phyloP scores from a whole-genome alignment of 2,797 vertebrate species.

The Gallinago stenura region DNA sequence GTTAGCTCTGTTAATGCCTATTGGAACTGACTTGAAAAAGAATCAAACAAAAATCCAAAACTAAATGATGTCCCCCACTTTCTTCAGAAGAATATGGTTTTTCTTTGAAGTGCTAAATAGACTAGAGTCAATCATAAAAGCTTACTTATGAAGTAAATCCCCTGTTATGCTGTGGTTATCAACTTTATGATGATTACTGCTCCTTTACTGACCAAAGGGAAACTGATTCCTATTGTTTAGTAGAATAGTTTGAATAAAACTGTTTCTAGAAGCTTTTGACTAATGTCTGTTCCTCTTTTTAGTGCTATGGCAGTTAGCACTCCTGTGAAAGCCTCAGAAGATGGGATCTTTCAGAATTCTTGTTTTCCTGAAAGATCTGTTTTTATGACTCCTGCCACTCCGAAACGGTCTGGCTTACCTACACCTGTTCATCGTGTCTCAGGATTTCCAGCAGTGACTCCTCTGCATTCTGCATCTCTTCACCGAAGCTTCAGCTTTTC shows the following conservation, averaged over 20 bases:
- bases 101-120: not conserved
- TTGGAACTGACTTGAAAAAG: not conserved
- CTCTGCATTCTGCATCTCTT: constrained; percentile 15
- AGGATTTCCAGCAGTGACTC: constrained; percentile 77
- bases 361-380: not conserved
- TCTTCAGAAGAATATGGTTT: not conserved
- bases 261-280: not conserved
- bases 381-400: constrained; percentile 67
- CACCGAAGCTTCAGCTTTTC: not conserved
- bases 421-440: constrained; percentile 82
- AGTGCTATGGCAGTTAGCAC: constrained; percentile 69
- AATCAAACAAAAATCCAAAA: not conserved
- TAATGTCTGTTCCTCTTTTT: not conserved
- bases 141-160: not conserved
- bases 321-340: constrained; percentile 43
- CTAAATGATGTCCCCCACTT: not conserved
- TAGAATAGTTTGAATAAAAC: not conserved
- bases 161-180: not conserved
- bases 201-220: not conserved
- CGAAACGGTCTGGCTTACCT: constrained; percentile 81
- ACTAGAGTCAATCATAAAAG: not conserved
- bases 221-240: not conserved
- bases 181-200: not conserved
- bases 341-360: constrained; percentile 53
- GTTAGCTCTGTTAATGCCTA: not conserved